Percentiles rank a stretch among this genome's conserved stretches.
Evolutionary conservation across 2,888 invertebrate species (phyloP).

Genomic region (Panzeria rudis): DNA sequence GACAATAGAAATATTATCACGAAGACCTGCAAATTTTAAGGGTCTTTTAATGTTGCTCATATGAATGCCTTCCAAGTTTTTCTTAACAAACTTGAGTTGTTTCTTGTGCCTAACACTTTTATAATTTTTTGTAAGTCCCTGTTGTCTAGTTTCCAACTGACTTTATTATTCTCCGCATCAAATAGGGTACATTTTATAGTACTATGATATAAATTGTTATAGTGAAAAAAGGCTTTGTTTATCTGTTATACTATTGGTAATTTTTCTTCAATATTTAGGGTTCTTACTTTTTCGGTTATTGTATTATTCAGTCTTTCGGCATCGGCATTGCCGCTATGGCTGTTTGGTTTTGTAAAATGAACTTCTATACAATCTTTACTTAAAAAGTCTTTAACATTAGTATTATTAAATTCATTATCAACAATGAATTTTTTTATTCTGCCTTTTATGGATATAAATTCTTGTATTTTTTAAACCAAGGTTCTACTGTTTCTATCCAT

Average conservation of each 20-base stretch:
- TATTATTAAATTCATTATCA: slow-evolving; percentile 25
- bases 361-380: neutral
- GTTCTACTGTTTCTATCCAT: slow-evolving; percentile 20
- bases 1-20: too few species aligned
- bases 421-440: slow-evolving; percentile 1
- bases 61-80: too few species aligned
- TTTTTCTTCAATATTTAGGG: too few species aligned
- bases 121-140: slow-evolving; percentile 44
- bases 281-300: too few species aligned
- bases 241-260: too few species aligned
- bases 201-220: too few species aligned
- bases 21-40: too few species aligned
- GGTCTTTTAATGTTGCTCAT: slow-evolving; percentile 54
- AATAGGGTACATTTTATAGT: slow-evolving; percentile 8
- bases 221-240: too few species aligned
- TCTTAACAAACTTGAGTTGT: slow-evolving; percentile 60
- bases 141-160: neutral
- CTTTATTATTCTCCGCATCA: too few species aligned
- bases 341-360: slow-evolving; percentile 1
- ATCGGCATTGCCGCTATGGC: too few species aligned
- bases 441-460: slow-evolving; percentile 2
- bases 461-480: slow-evolving; percentile 4
- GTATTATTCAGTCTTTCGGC: too few species aligned
- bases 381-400: slow-evolving; percentile 18
- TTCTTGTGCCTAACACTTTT: slow-evolving; percentile 54